Evolutionary conservation across 2,888 invertebrate species (phyloP).

Genomic region (Lobophora halterata): DNA sequence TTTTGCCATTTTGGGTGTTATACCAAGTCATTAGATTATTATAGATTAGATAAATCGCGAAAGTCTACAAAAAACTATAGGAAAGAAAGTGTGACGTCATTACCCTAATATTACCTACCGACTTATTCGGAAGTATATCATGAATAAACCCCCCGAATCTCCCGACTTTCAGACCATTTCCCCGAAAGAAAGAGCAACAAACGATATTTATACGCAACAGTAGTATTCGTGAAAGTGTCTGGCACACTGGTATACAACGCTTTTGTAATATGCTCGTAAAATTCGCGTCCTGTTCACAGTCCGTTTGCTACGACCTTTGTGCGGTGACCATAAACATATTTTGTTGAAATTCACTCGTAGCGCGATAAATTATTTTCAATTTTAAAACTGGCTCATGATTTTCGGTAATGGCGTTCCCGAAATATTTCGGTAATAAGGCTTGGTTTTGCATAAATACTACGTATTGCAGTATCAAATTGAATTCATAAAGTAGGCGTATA

Average conservation of each 20-base stretch:
- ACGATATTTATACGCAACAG: not conserved
- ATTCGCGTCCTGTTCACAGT: slow-evolving; percentile 29
- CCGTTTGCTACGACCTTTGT: slow-evolving; percentile 32
- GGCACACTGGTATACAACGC: slow-evolving; percentile 21
- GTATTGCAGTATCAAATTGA: too few species aligned
- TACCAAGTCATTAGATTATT: too few species aligned
- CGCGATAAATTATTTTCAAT: slow-evolving; percentile 19
- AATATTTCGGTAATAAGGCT: slow-evolving; percentile 6
- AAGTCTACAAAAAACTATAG: too few species aligned
- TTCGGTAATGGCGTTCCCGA: slow-evolving; percentile 1
- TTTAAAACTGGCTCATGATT: slow-evolving; percentile 13
- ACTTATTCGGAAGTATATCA: not conserved
- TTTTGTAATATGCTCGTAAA: slow-evolving; percentile 27
- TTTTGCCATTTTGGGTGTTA: too few species aligned
- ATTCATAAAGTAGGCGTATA: too few species aligned
- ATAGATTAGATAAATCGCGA: too few species aligned
- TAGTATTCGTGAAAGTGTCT: slow-evolving; percentile 24
- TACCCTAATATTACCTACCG: too few species aligned
- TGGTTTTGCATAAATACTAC: not conserved
- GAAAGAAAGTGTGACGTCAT: too few species aligned
- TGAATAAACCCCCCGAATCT: not conserved
- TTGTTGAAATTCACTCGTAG: slow-evolving; percentile 16
- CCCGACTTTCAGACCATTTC: not conserved
- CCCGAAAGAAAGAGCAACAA: slow-evolving; percentile 4
- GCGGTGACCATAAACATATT: slow-evolving; percentile 24